phyloP scores from a whole-genome alignment of 2,888 invertebrate species.

The Spodoptera littoralis region DNA sequence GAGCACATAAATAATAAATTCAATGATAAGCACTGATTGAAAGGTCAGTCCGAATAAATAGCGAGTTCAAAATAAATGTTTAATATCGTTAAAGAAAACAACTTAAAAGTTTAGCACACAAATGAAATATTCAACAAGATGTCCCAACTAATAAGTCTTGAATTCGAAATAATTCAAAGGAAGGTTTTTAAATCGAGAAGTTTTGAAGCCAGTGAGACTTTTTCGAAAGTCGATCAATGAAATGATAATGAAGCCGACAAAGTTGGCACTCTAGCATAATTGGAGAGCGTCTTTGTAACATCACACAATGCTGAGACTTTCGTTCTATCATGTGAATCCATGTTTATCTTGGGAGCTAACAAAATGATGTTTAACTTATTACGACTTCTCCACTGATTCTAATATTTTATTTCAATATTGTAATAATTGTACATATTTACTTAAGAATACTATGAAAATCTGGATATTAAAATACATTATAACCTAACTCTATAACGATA shows the following conservation, averaged over 20 bases:
- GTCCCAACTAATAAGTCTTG: not conserved
- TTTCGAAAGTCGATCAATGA: constrained; percentile 52
- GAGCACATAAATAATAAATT: not conserved
- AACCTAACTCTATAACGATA: no score
- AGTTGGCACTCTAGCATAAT: constrained; percentile 55
- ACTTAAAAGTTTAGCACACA: not conserved
- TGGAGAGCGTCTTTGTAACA: constrained; percentile 58
- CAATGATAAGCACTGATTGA: no score
- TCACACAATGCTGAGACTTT: constrained; percentile 48
- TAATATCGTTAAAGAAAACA: not conserved
- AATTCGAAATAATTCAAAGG: constrained; percentile 20
- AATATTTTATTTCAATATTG: not conserved
- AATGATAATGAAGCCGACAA: constrained; percentile 55
- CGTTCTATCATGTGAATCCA: constrained; percentile 33
- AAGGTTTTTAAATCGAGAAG: constrained; percentile 22
- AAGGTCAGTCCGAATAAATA: no score
- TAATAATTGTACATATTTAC: not conserved
- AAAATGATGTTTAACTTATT: not conserved
- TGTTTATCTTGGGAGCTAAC: constrained; percentile 26
- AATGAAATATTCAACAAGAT: constrained; percentile 1
- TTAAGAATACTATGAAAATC: no score
- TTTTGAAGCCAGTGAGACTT: constrained; percentile 36
- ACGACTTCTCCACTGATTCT: not conserved
- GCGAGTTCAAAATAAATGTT: no score
- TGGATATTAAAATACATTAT: no score